Evolutionary conservation across 2,888 invertebrate species (phyloP).

Genomic region (Hypercompe scribonia): DNA sequence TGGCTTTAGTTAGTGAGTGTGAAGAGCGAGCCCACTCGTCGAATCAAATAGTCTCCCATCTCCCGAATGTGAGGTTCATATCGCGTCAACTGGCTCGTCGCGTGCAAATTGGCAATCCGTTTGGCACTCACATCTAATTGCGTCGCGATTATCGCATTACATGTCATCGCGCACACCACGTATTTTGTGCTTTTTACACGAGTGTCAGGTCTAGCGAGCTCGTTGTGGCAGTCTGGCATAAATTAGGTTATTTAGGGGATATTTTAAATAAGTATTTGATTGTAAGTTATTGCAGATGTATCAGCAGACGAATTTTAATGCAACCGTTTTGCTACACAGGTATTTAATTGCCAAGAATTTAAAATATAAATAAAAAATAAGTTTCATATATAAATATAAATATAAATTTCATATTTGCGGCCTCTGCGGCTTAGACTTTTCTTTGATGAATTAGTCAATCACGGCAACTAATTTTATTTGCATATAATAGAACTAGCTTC

Average conservation of each 20-base stretch:
- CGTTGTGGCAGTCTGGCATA: constrained; percentile 30
- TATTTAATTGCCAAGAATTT: too few relatives aligned
- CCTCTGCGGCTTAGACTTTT: too few relatives aligned
- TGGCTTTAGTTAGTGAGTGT: not conserved
- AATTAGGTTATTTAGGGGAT: constrained; percentile 41
- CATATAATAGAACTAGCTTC: too few relatives aligned
- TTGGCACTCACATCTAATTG: constrained; percentile 57
- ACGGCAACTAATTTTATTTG: too few relatives aligned
- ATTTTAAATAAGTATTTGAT: not conserved
- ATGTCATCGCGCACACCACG: constrained; percentile 6
- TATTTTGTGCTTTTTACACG: constrained; percentile 47
- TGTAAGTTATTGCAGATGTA: constrained; percentile 7
- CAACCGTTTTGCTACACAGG: too few relatives aligned
- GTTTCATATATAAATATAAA: too few relatives aligned
- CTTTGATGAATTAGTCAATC: too few relatives aligned
- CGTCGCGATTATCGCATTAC: constrained; percentile 54
- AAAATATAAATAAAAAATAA: too few relatives aligned
- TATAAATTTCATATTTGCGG: too few relatives aligned
- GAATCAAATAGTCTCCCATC: constrained; percentile 52
- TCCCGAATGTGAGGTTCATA: constrained; percentile 16
- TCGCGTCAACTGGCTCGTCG: constrained; percentile 62
- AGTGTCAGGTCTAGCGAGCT: constrained; percentile 28
- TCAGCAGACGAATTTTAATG: too few relatives aligned
- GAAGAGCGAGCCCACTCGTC: constrained; percentile 18
- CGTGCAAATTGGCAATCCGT: constrained; percentile 72